Base-by-base conservation (phyloP, 2,113 vertebrate species). In the Psettodes erumei region DNA sequence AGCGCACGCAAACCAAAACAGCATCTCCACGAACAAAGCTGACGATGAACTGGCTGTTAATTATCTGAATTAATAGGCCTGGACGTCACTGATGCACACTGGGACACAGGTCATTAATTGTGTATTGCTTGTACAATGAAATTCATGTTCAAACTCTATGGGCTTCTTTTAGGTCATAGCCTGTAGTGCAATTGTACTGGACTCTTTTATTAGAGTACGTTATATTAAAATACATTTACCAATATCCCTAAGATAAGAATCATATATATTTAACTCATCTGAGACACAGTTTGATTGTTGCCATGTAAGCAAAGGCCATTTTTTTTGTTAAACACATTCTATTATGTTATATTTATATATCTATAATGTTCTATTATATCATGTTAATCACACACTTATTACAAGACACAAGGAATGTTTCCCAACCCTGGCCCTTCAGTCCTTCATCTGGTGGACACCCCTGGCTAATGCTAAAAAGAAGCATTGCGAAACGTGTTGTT, bases 401-500 rank as follows among this genome's bases (percentile, higher is more conserved):
- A 16, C 15, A 40, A 19, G 51, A 38, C 42, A 27, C 42, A 6
- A 43, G 6, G 15, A 58, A 38, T 37, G n/a, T 35, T 16, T 18
- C 16, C 5, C 23, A 69, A 25, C 64, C 15, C 12, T 27, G 13
- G 15, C 15, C 48, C 7, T 28, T 16, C 30, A 35, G 51, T 15
- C 18, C n/a, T 27, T 19, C 18, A n/a, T 30, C 18, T 9, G 18
- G 56, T 48, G 16, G 18, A 55, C 56, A 37, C 19, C 33, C 51
- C 37, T 37, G 33, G 19, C 48, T 47, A 13, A 63, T 7, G 45
- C 58, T 71, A 56, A 71, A 77, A 77, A 71, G 12, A 66, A 28
- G 40, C 28, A 61, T 78, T 79, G 62, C 23, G n/a, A 79, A 83
- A 85, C 53, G 54, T 23, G 27, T 45, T 79, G 78, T 84, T 90